phyloP scores from a whole-genome alignment of 1,140 invertebrate genomes.

The Brachystomella parvula region DNA sequence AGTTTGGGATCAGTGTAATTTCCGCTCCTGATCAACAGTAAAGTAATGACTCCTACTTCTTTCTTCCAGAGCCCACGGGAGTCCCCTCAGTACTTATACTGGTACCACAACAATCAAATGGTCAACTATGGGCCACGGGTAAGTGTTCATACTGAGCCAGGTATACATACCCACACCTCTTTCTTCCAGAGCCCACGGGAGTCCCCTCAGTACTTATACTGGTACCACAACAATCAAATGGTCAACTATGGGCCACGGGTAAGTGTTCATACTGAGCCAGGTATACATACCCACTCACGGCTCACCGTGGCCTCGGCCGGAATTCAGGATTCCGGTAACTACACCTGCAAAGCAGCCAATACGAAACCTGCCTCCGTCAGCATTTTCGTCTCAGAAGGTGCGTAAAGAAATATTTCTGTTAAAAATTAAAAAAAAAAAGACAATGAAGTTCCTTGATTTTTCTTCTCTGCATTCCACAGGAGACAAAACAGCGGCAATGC shows the following conservation, averaged over 20 bases:
- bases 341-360: conserved; percentile 46
- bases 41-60: neutral
- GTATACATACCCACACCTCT: conserved; percentile 32
- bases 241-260: conserved; percentile 38
- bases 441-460: neutral
- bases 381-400: conserved; percentile 38
- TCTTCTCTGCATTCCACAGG: conserved; percentile 20
- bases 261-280: conserved; percentile 36
- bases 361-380: conserved; percentile 46
- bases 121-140: conserved; percentile 38
- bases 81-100: conserved; percentile 39
- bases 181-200: conserved; percentile 31
- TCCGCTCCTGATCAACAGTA: neutral
- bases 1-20: neutral
- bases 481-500: conserved; percentile 39
- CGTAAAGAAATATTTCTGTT: conserved; percentile 16
- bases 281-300: conserved; percentile 37
- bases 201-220: conserved; percentile 39
- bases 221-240: conserved; percentile 42
- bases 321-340: conserved; percentile 40
- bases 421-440: neutral
- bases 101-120: conserved; percentile 42
- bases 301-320: conserved; percentile 36
- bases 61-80: conserved; percentile 31
- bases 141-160: conserved; percentile 36